These are phyloP conservation scores for Rhamnusium bicolor DNA, from an alignment of 2,888 invertebrate genomes.

Conservation along the genomic window DNA sequence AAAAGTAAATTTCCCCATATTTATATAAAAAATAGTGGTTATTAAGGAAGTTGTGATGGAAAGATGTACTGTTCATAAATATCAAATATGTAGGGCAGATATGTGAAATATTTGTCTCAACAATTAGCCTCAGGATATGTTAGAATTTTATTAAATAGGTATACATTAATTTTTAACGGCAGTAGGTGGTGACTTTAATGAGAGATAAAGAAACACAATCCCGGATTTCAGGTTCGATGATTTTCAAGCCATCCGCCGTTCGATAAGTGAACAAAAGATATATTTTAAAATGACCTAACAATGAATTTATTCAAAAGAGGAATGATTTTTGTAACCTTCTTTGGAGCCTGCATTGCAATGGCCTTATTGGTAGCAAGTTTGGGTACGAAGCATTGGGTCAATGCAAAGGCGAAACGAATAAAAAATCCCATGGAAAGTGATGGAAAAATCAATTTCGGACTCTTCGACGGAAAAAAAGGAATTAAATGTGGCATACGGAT, in stretches of 20 bases:
- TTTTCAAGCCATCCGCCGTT: slow-evolving; percentile 21
- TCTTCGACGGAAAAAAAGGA: slow-evolving; percentile 90
- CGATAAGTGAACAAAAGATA: neutral
- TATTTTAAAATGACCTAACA: slow-evolving; percentile 49
- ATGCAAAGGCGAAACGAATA: slow-evolving; percentile 80
- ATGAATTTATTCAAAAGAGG: slow-evolving; percentile 83
- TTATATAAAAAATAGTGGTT: neutral
- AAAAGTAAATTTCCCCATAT: neutral
- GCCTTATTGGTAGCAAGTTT: slow-evolving; percentile 86
- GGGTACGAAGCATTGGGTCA: slow-evolving; percentile 89
- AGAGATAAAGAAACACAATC: slow-evolving; percentile 18
- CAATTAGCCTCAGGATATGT: slow-evolving; percentile 10
- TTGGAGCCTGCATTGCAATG: slow-evolving; percentile 84
- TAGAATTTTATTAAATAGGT: neutral
- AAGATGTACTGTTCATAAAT: neutral
- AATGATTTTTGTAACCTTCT: slow-evolving; percentile 87
- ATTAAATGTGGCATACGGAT: slow-evolving; percentile 87
- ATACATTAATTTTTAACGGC: neutral
- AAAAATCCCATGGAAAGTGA: slow-evolving; percentile 80
- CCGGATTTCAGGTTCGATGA: slow-evolving; percentile 47
- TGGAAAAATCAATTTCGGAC: slow-evolving; percentile 86
- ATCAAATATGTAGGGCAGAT: slow-evolving; percentile 23
- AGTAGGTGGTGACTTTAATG: slow-evolving; percentile 19
- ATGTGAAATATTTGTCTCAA: neutral
- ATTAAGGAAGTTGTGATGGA: neutral